These are phyloP conservation scores for Ceyx erithaca DNA, from an alignment of 2,797 vertebrate species.

Conservation along the genomic window DNA sequence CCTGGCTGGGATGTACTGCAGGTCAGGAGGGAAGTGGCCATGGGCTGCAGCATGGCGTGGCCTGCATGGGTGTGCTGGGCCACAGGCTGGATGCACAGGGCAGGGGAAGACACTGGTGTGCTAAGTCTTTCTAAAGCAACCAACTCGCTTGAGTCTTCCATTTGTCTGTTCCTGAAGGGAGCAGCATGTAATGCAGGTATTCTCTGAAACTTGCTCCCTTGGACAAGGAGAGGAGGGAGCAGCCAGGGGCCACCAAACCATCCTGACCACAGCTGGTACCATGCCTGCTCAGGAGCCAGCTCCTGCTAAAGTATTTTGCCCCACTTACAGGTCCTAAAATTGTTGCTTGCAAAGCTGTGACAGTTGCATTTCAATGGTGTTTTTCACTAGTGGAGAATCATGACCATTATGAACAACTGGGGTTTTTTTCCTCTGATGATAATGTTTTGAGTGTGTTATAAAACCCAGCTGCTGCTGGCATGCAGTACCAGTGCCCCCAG, in stretches of 20 bases:
- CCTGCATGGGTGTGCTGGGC: neutral
- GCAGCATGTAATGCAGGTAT: neutral
- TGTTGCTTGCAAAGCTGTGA: neutral
- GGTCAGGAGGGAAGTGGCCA: neutral
- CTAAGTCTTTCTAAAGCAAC: neutral
- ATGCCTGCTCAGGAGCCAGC: neutral
- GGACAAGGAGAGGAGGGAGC: neutral
- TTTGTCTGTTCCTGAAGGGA: neutral
- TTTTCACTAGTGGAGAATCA: neutral
- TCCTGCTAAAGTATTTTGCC: neutral
- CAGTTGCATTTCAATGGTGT: neutral
- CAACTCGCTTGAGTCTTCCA: neutral
- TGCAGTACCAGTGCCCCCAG: neutral
- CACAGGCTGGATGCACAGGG: accelerated
- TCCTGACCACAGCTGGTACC: accelerated
- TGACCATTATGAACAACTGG: neutral
- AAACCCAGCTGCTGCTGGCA: neutral
- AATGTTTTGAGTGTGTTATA: neutral
- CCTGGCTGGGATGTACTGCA: accelerated
- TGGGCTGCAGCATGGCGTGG: accelerated
- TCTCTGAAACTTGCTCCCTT: neutral
- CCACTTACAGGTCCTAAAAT: neutral
- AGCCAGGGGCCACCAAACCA: neutral
- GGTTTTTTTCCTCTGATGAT: neutral
- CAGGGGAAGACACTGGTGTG: neutral